Evolutionary conservation across 1,140 invertebrate species (phyloP), one percentile per base, ranked within the genome.

Genomic region (Procambarus clarkii): DNA sequence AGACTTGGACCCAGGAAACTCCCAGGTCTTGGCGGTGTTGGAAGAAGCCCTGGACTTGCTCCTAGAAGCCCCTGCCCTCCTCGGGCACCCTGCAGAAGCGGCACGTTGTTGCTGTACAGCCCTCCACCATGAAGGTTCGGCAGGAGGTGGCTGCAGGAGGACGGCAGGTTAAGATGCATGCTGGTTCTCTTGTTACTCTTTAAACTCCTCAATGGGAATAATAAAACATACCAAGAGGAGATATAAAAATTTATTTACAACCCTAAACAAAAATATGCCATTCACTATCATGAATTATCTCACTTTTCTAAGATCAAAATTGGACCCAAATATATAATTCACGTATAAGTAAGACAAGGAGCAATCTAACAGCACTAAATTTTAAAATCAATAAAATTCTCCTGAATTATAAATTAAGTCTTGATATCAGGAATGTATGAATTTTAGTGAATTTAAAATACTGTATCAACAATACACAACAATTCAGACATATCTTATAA

Each of bases 141-240:
- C 82, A 91, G 76, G 69, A 69, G 82, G 88, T 91, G 88, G 82
- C 88, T 91, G 88, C 88, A 91, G 88, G 88, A 84, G 88, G 88
- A 91, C 69, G 74, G 60, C 81, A 91, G 48, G 88, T 84, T 91
- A 91, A 85, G 81, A 84, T 64, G 82, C 88, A 88, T 88, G 86
- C 86, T 88, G 78, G 44, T 44, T 81, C 79, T 69, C 46, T 85
- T 85, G 69, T 69, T 85, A 85, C 44, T 71, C 45, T 85, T 71
- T 85, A 85, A 60, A 69, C 82, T 85, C 82, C 60, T 81, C 76
- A 69, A 82, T 46, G 45, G 46, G 58, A 45, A 81, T 24, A 88
- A 81, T 71, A 82, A 74, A 88, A 69, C 54, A 81, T 71, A 88
- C 86, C 86, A 88, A 81, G 60, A 81, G 86, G 78, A 71, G 60